phyloP scores from a whole-genome alignment of 2,797 vertebrate species.

The Scomberomorus guttatus region DNA sequence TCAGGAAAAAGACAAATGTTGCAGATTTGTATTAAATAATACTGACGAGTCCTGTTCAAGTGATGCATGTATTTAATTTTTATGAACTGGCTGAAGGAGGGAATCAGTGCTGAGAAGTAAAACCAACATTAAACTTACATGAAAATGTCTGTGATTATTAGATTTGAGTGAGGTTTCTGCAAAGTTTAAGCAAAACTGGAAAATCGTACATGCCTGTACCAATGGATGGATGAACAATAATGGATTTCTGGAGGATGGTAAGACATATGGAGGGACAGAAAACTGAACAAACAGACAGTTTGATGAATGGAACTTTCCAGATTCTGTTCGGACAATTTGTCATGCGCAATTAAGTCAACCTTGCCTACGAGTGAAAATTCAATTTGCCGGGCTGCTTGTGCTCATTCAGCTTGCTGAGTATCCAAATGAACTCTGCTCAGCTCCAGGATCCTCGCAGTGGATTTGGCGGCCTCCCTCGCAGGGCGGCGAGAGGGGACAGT shows the following conservation, averaged over 20 bases:
- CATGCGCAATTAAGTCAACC: slow-evolving; percentile 41
- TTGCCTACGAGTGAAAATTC: slow-evolving; percentile 28
- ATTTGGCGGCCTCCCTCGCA: neutral
- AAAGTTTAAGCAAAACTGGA: neutral
- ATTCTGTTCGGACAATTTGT: slow-evolving; percentile 28
- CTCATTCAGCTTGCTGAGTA: slow-evolving; percentile 32
- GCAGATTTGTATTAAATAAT: neutral
- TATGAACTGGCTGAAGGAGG: neutral
- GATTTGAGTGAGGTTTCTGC: neutral
- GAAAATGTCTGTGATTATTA: neutral
- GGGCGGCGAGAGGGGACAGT: neutral
- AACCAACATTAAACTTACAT: neutral
- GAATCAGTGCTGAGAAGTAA: neutral
- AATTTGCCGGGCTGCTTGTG: slow-evolving; percentile 48
- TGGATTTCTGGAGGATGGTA: neutral
- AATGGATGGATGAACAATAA: neutral
- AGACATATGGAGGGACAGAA: neutral
- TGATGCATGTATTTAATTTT: slow-evolving; percentile 18
- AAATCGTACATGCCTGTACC: neutral
- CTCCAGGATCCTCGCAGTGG: neutral
- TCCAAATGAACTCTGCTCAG: slow-evolving; percentile 36
- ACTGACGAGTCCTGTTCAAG: neutral
- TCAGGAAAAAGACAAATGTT: neutral
- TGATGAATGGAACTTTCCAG: slow-evolving; percentile 30
- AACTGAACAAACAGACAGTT: neutral